These are phyloP conservation scores for Himalopsyche anomala DNA, from an alignment of 2,888 invertebrate genomes.

Conservation along the genomic window DNA sequence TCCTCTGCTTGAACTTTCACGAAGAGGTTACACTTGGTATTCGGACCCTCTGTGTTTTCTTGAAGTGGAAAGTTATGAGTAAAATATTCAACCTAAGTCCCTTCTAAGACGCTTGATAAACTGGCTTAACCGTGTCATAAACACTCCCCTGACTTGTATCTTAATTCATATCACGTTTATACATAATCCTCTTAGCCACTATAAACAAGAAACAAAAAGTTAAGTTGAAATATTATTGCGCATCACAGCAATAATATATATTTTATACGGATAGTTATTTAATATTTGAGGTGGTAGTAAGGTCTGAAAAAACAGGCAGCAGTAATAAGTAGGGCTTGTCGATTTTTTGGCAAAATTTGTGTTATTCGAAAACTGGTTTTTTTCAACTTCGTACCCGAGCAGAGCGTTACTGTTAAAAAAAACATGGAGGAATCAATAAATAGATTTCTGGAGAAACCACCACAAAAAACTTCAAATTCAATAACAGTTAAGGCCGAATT, in stretches of 20 bases:
- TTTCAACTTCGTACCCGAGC: too few relatives aligned
- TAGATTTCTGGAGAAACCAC: too few relatives aligned
- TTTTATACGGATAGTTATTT: too few relatives aligned
- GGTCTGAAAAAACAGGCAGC: too few relatives aligned
- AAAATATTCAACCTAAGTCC: conserved; percentile 17
- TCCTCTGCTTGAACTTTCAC: background rate
- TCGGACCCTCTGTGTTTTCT: conserved; percentile 16
- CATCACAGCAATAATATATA: background rate
- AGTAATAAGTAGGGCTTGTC: too few relatives aligned
- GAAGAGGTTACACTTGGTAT: background rate
- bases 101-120: background rate
- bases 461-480: too few relatives aligned
- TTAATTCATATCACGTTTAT: conserved; percentile 22
- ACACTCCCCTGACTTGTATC: background rate
- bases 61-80: conserved; percentile 23
- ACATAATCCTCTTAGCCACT: background rate
- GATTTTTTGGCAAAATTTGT: too few relatives aligned
- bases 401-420: too few relatives aligned
- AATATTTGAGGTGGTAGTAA: too few relatives aligned
- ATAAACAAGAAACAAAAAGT: conserved; percentile 12
- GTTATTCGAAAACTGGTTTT: too few relatives aligned
- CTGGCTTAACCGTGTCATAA: conserved; percentile 1
- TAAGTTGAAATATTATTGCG: background rate
- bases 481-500: too few relatives aligned
- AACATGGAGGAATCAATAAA: too few relatives aligned